Percentiles rank a stretch among this genome's conserved stretches.
phyloP scores from a whole-genome alignment of 2,113 vertebrate genomes.

The Zosterops pallidus region DNA sequence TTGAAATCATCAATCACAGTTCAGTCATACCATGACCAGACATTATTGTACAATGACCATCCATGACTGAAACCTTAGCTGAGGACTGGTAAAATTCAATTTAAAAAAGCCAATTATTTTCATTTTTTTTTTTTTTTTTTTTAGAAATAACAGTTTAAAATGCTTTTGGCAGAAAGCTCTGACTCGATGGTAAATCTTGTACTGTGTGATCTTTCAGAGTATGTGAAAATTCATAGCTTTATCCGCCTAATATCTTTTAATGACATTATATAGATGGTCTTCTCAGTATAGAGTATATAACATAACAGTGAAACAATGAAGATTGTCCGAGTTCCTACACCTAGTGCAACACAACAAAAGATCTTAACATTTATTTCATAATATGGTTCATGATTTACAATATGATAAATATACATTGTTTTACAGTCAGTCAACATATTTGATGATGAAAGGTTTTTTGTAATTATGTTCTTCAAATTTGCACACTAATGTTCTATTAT shows the following conservation, averaged over 20 bases:
- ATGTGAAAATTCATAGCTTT: neutral
- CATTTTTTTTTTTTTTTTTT: neutral
- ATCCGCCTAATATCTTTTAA: neutral
- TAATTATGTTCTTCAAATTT: neutral
- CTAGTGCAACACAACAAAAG: too few relatives aligned
- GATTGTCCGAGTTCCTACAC: neutral
- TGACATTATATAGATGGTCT: neutral
- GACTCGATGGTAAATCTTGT: neutral
- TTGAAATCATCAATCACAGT: neutral
- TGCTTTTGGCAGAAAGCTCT: neutral
- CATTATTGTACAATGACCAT: neutral
- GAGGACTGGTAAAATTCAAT: neutral
- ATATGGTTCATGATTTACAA: neutral
- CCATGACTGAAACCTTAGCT: neutral
- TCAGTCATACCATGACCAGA: neutral
- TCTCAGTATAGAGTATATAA: neutral
- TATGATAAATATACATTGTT: neutral
- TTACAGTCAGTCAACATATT: neutral
- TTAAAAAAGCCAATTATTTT: neutral
- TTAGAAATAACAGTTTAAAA: neutral
- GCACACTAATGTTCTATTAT: neutral
- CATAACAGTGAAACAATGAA: neutral
- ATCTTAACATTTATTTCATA: neutral
- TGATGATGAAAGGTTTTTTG: neutral
- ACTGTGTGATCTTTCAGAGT: neutral